Conservation (phyloP, 2,113 vertebrate species). For the Periophthalmus modestus region DNA sequence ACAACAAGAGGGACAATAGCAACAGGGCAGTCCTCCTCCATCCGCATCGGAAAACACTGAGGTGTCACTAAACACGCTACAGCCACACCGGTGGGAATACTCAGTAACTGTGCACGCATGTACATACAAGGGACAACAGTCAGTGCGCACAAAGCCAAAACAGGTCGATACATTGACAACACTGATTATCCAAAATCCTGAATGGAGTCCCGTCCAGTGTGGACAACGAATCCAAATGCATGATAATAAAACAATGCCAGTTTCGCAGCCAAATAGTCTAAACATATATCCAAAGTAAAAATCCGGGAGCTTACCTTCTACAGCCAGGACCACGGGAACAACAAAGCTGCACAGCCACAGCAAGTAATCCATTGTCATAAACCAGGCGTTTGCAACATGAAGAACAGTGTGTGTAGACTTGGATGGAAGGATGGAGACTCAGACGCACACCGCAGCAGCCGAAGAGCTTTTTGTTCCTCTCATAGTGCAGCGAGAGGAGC, state of each 20-base stretch:
- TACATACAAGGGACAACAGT: conserved; percentile 37
- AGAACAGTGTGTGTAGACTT: conserved; percentile 54
- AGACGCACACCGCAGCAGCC: conserved; percentile 48
- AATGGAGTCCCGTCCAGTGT: conserved; percentile 5
- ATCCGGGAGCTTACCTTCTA: conserved; percentile 72
- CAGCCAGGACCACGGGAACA: conserved; percentile 75
- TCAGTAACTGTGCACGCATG: conserved; percentile 31
- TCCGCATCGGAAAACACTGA: conserved; percentile 57
- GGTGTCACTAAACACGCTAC: conserved; percentile 31
- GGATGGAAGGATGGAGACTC: conserved; percentile 55
- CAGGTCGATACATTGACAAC: conserved; percentile 28
- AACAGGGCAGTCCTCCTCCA: conserved; percentile 61
- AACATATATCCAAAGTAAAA: conserved; percentile 30
- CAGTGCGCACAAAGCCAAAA: conserved; percentile 30
- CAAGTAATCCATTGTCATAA: conserved; percentile 83
- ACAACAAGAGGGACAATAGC: conserved; percentile 72
- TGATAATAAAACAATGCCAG: conserved; percentile 9
- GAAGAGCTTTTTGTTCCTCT: conserved; percentile 50
- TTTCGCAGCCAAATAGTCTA: conserved; percentile 18
- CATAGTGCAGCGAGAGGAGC: conserved; percentile 5
- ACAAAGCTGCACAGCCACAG: conserved; percentile 80
- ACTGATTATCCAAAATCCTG: conserved; percentile 15
- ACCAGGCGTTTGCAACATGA: conserved; percentile 76
- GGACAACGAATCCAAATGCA: background rate
- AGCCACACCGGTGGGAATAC: conserved; percentile 9